phyloP scores from a whole-genome alignment of 1,140 invertebrate genomes.

The Drosophila pectinifera region DNA sequence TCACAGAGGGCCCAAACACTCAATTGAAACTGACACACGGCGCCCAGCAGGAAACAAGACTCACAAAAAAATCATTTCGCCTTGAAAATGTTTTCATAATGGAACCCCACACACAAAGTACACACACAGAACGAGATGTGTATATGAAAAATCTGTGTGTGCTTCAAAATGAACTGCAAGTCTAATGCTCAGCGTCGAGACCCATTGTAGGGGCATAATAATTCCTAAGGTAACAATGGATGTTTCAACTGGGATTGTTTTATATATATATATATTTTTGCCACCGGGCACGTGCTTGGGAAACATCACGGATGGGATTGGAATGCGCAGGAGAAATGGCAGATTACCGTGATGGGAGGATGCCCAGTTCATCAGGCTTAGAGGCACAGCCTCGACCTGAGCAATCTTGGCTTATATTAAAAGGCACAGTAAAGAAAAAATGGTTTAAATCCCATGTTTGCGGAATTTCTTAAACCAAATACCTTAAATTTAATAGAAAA shows the following conservation, averaged over 20 bases:
- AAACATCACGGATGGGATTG: slow-evolving; percentile 8
- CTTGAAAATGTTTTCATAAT: slow-evolving; percentile 66
- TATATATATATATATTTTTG: background rate
- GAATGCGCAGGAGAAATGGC: slow-evolving; percentile 7
- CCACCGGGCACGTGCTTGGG: slow-evolving; percentile 13
- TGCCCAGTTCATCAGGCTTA: slow-evolving; percentile 9
- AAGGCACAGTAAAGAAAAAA: background rate
- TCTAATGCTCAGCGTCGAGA: slow-evolving; percentile 14
- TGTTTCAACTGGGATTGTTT: slow-evolving; percentile 41
- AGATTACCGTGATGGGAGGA: slow-evolving; percentile 10
- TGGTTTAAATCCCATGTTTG: too few species aligned
- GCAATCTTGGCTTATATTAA: slow-evolving; percentile 3
- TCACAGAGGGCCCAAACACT: slow-evolving; percentile 26
- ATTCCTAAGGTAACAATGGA: slow-evolving; percentile 40
- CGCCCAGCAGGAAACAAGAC: slow-evolving; percentile 41
- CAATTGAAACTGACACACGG: slow-evolving; percentile 63
- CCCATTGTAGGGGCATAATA: slow-evolving; percentile 27
- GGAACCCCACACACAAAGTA: slow-evolving; percentile 28
- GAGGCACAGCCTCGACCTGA: background rate
- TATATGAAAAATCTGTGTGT: slow-evolving; percentile 32
- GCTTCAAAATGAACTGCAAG: slow-evolving; percentile 52
- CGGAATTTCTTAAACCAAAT: background rate
- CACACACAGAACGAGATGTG: slow-evolving; percentile 1
- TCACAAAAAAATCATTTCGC: slow-evolving; percentile 41
- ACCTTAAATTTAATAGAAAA: background rate